These are phyloP conservation scores for Channallabes apus DNA, from an alignment of 2,797 vertebrate species.

Conservation along the genomic window DNA sequence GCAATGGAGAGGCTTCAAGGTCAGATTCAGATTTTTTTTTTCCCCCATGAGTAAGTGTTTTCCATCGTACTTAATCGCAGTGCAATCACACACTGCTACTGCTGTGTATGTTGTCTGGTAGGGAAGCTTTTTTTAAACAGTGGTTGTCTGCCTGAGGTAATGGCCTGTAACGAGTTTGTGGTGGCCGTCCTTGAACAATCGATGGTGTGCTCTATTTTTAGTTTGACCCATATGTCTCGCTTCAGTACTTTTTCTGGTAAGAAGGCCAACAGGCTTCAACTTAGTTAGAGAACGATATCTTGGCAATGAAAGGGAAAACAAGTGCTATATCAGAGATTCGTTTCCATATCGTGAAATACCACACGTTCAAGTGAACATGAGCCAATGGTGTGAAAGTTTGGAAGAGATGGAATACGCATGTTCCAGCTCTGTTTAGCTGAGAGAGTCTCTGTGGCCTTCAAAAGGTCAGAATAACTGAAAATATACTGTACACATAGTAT, in stretches of 20 bases:
- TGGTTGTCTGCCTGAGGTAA: background rate
- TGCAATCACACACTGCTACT: background rate
- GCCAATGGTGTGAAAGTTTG: background rate
- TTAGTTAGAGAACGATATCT: background rate
- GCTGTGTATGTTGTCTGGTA: background rate
- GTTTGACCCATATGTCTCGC: background rate
- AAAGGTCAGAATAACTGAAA: background rate
- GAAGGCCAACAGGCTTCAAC: background rate
- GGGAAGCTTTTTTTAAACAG: background rate
- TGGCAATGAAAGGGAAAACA: background rate
- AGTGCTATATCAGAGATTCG: background rate
- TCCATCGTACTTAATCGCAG: background rate
- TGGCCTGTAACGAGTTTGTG: slow-evolving; percentile 2
- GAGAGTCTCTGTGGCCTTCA: background rate
- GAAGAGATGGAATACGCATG: background rate
- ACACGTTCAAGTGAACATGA: background rate
- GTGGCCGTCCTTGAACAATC: background rate
- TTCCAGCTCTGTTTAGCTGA: slow-evolving; percentile 1
- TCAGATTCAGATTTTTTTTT: background rate
- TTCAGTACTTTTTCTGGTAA: background rate
- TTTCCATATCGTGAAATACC: background rate
- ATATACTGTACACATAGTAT: background rate
- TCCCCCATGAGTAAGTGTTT: background rate
- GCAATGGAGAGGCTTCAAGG: background rate
- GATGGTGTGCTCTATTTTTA: background rate